Percentiles rank a stretch among this genome's conserved stretches.
Evolutionary conservation across 2,113 vertebrate genomes (phyloP).

Genomic region (Myiopsitta monachus): DNA sequence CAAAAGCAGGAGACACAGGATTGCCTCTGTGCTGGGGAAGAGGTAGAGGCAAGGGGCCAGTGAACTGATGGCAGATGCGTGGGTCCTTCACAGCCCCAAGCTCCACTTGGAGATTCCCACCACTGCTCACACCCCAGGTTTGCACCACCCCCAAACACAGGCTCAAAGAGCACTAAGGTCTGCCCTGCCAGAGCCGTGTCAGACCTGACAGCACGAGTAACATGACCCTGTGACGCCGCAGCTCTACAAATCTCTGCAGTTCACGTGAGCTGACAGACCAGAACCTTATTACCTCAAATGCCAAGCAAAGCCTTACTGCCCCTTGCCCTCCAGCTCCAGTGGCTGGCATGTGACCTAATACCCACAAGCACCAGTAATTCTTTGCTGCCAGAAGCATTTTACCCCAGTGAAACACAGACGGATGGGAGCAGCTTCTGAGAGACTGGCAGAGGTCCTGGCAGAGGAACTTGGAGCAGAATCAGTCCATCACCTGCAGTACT

Average conservation of each 20-base stretch:
- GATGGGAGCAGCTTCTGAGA: neutral
- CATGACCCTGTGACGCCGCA: neutral
- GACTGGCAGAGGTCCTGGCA: neutral
- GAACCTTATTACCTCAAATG: neutral
- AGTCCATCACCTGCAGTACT: neutral
- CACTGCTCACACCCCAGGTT: neutral
- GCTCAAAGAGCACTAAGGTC: neutral
- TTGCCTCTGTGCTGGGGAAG: neutral
- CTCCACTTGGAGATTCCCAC: neutral
- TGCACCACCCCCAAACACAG: neutral
- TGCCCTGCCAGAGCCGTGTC: neutral
- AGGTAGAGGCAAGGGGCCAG: neutral
- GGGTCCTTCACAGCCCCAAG: neutral
- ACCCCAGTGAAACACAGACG: neutral
- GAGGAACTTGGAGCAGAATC: neutral
- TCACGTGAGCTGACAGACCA: neutral
- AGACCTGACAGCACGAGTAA: neutral
- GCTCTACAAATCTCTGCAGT: neutral
- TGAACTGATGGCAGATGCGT: neutral
- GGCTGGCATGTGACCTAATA: neutral
- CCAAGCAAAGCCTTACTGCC: neutral
- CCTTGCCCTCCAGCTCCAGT: neutral
- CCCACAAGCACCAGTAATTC: neutral
- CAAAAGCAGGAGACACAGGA: constrained; percentile 38
- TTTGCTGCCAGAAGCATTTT: neutral